A percentile compares a stretch with the other conserved stretches of the same genome.
Conservation (phyloP, 1,140 invertebrate species). For the Zaprionus inermis region DNA sequence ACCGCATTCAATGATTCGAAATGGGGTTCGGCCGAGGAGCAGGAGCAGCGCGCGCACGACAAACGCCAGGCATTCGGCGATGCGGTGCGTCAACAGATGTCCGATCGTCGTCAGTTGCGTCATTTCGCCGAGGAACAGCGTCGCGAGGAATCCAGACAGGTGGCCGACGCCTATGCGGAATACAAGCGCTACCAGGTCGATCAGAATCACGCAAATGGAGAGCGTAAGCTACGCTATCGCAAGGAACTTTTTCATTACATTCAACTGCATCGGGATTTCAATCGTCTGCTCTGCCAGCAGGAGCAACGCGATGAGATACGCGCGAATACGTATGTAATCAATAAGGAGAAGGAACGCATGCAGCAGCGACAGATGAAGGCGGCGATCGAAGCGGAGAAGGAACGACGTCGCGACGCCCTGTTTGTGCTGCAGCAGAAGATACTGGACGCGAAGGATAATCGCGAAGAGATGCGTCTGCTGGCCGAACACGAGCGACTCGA, state of each 20-base stretch:
- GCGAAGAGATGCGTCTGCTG: conserved; percentile 69
- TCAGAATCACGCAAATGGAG: neutral
- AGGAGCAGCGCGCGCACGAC: conserved; percentile 42
- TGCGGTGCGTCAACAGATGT: conserved; percentile 66
- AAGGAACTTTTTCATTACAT: conserved; percentile 59
- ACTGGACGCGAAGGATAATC: conserved; percentile 62
- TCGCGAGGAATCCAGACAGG: conserved; percentile 43
- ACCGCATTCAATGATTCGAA: conserved; percentile 58
- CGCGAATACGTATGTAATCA: conserved; percentile 51
- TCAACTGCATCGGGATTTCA: conserved; percentile 51
- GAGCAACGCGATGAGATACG: conserved; percentile 60
- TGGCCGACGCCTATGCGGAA: conserved; percentile 50
- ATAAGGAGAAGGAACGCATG: conserved; percentile 50
- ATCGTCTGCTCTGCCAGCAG: conserved; percentile 61
- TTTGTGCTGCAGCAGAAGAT: conserved; percentile 62
- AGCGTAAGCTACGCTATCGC: conserved; percentile 51
- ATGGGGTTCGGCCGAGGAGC: conserved; percentile 52
- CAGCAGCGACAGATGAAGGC: conserved; percentile 47
- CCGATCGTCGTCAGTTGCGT: conserved; percentile 50
- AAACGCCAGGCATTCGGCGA: conserved; percentile 50
- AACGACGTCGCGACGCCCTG: conserved; percentile 51
- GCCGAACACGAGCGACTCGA: conserved; percentile 65
- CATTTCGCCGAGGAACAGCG: conserved; percentile 63
- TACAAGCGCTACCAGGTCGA: conserved; percentile 52
- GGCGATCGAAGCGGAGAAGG: conserved; percentile 47